A percentile compares a stretch with the other conserved stretches of the same genome.
Conservation (phyloP, 2,888 invertebrate species). For the Cerceris ruficornis region DNA sequence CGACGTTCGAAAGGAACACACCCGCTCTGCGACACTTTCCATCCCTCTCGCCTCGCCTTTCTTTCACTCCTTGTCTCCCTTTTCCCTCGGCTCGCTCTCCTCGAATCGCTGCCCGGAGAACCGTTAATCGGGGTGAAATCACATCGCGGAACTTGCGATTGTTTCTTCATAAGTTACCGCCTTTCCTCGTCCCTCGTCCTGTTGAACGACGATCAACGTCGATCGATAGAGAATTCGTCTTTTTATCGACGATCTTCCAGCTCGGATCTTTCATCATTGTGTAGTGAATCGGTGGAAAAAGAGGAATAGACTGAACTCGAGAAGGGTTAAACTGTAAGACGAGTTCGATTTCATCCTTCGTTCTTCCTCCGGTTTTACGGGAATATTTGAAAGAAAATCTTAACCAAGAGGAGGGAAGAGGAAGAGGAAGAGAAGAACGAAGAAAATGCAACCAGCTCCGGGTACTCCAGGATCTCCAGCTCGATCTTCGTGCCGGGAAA, state of each 20-base stretch:
- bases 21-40: slow-evolving; percentile 34
- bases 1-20: slow-evolving; percentile 30
- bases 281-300: no score
- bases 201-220: no score
- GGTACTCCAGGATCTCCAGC: slow-evolving; percentile 66
- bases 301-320: no score
- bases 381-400: no score
- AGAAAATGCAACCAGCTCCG: slow-evolving; percentile 68
- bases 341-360: no score
- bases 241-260: no score
- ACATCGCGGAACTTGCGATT: neutral
- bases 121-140: slow-evolving; percentile 8
- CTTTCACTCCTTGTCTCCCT: slow-evolving; percentile 20
- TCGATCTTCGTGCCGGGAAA: slow-evolving; percentile 69
- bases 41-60: slow-evolving; percentile 42
- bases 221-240: no score
- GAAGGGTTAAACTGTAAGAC: no score
- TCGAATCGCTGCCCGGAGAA: slow-evolving; percentile 9
- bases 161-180: no score
- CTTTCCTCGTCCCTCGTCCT: no score
- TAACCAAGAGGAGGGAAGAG: neutral
- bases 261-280: no score
- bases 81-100: slow-evolving; percentile 16
- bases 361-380: no score
- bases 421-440: slow-evolving; percentile 10